Percentiles rank a stretch among this genome's conserved stretches.
Conservation (phyloP, 2,113 vertebrate species). For the Megaleporinus macrocephalus region DNA sequence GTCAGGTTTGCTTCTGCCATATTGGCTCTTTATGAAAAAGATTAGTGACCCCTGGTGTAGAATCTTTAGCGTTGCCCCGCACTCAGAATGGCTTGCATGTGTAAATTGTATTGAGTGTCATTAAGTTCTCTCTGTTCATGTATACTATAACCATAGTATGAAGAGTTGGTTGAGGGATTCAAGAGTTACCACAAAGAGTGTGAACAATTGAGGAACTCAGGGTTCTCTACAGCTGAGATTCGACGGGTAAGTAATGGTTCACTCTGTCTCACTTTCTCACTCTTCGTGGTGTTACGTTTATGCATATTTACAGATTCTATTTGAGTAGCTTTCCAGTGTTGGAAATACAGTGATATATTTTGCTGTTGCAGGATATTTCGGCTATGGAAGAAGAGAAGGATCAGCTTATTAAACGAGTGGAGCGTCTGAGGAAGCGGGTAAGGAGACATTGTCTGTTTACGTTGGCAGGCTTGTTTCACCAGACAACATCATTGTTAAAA, state of each 20-base stretch:
- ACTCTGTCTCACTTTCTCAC: neutral
- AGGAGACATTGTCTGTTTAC: slow-evolving; percentile 46
- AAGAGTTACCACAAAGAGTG: slow-evolving; percentile 95
- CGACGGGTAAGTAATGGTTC: slow-evolving; percentile 82
- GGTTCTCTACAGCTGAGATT: slow-evolving; percentile 95
- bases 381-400: slow-evolving; percentile 99
- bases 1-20: too few relatives aligned
- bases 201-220: slow-evolving; percentile 91
- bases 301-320: neutral
- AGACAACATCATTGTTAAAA: neutral
- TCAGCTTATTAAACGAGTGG: slow-evolving; percentile 93
- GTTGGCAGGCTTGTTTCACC: neutral
- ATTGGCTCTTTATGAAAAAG: too few relatives aligned
- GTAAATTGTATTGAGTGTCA: neutral
- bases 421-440: slow-evolving; percentile 95
- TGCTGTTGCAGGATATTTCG: slow-evolving; percentile 85
- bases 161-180: slow-evolving; percentile 94
- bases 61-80: too few relatives aligned
- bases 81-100: too few relatives aligned
- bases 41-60: too few relatives aligned
- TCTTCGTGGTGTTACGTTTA: neutral
- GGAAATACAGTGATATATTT: neutral
- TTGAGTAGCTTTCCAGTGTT: slow-evolving; percentile 8
- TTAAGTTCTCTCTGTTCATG: neutral
- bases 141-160: slow-evolving; percentile 81